Percentiles rank a stretch among this genome's conserved stretches.
These are phyloP conservation scores for Gambusia yucatana DNA, from an alignment of 2,797 vertebrate species.

Conservation along the genomic window DNA sequence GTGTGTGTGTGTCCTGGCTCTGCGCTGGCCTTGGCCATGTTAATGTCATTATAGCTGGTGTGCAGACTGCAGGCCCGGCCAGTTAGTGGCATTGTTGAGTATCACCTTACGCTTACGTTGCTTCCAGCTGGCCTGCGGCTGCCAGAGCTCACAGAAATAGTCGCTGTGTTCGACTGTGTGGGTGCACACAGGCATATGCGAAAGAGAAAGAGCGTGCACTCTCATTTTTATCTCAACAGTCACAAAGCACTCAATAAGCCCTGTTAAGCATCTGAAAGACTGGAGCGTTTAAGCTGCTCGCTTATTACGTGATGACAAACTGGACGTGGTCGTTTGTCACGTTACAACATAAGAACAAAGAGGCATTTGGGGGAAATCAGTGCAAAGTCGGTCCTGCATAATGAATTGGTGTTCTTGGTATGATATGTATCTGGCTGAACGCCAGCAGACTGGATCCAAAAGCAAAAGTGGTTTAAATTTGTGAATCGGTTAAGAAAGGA, in stretches of 20 bases:
- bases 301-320: slow-evolving; percentile 26
- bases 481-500: slow-evolving; percentile 1
- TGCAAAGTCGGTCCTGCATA: neutral
- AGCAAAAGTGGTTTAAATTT: neutral
- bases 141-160: slow-evolving; percentile 78
- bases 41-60: slow-evolving; percentile 79
- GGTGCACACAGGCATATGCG: slow-evolving; percentile 26
- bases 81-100: slow-evolving; percentile 82
- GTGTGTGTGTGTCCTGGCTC: slow-evolving; percentile 49
- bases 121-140: slow-evolving; percentile 76
- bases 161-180: slow-evolving; percentile 49
- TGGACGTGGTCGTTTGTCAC: slow-evolving; percentile 4
- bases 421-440: neutral
- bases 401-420: slow-evolving; percentile 4
- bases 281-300: slow-evolving; percentile 10
- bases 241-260: slow-evolving; percentile 42
- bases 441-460: neutral
- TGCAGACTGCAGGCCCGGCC: slow-evolving; percentile 75
- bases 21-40: slow-evolving; percentile 67
- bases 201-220: neutral
- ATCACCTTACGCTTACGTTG: slow-evolving; percentile 76
- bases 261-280: slow-evolving; percentile 30
- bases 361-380: neutral
- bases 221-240: slow-evolving; percentile 32
- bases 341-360: neutral